Base-by-base conservation (phyloP, 2,113 vertebrate genomes). In the Syngnathoides biaculeatus region DNA sequence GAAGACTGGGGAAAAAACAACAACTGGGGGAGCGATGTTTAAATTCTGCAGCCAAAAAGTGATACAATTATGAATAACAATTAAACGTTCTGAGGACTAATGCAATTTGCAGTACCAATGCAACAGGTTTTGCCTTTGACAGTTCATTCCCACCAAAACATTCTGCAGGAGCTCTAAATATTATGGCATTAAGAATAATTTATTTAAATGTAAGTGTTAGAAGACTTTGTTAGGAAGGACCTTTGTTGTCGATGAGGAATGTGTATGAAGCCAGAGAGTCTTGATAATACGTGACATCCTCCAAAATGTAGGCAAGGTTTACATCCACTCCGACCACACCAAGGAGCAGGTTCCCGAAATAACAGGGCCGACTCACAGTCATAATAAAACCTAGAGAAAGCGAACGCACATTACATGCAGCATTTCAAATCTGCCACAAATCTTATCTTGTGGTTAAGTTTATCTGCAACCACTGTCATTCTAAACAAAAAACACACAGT, bases 181-280 rank as follows among this genome's bases (percentile, higher is more conserved):
- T 42, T 15, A 5, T 43, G 42, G 14, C 14, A 43, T 14, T 12
- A 43, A 4, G 9, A 45, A 45, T 14, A n/a, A 45, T 45, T 45
- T 45, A 12, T 45, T 45, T 45, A n/a, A n/a, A n/a, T n/a, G 35
- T 42, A n/a, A 4, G 38, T 61, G 20, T 17, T 8, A 20, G 10
- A 2, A 48, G 19, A 64, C 20, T 1, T 64, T 27, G 17, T 27
- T 30, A n/a, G 13, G 55, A 79, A 83, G 84, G 85, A 99, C 97
- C 97, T 97, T 99, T 99, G 85, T 98, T 96, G 87, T 99, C 96
- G 14, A 99, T 98, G 73, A 99, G 95, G 85, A 98, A 99, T 0
- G 97, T 98, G 87, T 99, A 99, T 26, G 97, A 98, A 7, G 95
- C 96, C 89, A 98, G 84, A 0, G 96, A 98, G 83, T 98, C 97